Evolutionary conservation across 2,113 vertebrate species (phyloP), one percentile per base, ranked within the genome.

Genomic region (Lycaon pictus): DNA sequence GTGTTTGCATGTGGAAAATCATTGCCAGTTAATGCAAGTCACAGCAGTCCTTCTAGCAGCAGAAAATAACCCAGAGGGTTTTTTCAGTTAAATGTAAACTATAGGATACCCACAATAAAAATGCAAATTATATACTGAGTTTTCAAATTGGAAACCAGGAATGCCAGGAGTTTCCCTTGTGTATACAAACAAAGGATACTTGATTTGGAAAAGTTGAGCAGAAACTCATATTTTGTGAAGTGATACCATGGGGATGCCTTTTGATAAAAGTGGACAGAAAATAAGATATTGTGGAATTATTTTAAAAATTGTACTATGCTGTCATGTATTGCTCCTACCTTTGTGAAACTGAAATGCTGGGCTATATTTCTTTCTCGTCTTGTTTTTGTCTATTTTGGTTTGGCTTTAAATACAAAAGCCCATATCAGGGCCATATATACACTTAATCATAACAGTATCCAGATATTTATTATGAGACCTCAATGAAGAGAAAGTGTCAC

Each of bases 121-220:
- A 83, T 62, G 55, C 60, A 92, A 97, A 95, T 90, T 83, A 86
- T 86, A 83, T 60, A 62, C 3, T 72, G 7, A 92, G 69, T 9
- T 98, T 96, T 93, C 51, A 83, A 90, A 87, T 11, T 92, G 35
- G 72, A 96, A 96, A 62, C 19, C 12, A 90, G 19, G 5, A 83
- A 65, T 90, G 60, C 32, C 72, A 95, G 7, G 25, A 86, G 37
- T 72, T 82, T 77, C 37, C 69, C 20, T 79, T 72, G 15, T 72
- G 60, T 72, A 91, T 84, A 88, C 19, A 93, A 85, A 87, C 3
- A 87, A 93, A 96, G 92, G 29, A 62, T 43, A 55, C 29, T 58
- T 58, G 27, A 16, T 58, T 96, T 88, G 17, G 22, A 74, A 81
- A 89, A 84, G 17, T 71, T 77, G 27, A 97, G 20, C 53, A 74